Evolutionary conservation across 2,113 vertebrate species (phyloP).

Genomic region (Varanus komodoensis): DNA sequence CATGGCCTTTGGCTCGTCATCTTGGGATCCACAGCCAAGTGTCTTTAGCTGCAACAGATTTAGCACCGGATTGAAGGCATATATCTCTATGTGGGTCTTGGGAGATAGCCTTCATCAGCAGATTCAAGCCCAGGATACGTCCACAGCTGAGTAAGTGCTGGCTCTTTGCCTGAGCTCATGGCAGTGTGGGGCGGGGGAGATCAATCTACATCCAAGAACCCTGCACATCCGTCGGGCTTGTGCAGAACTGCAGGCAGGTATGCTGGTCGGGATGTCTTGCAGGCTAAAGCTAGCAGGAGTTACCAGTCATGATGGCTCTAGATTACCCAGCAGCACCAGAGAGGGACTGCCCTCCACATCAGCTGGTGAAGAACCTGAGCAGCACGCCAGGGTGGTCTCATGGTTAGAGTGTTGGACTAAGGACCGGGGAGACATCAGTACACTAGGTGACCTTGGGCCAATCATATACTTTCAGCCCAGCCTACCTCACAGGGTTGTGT

Average conservation of each 20-base stretch:
- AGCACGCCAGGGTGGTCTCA: too few relatives aligned
- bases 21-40: not conserved
- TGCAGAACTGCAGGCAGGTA: not conserved
- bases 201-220: not conserved
- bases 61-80: not conserved
- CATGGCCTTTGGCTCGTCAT: not conserved
- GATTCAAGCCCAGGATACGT: not conserved
- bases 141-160: not conserved
- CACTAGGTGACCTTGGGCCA: too few relatives aligned
- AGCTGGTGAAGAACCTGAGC: too few relatives aligned
- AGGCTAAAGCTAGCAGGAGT: not conserved
- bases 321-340: not conserved
- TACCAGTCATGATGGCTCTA: not conserved
- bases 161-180: not conserved
- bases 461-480: too few relatives aligned
- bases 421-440: too few relatives aligned
- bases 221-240: not conserved
- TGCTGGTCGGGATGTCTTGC: not conserved
- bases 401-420: too few relatives aligned
- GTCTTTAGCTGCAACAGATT: not conserved
- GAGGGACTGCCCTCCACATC: too few relatives aligned
- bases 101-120: not conserved
- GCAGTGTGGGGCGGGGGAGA: not conserved
- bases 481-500: too few relatives aligned
- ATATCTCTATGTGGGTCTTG: not conserved